Percentiles rank a stretch among this genome's conserved stretches.
Evolutionary conservation across 2,113 vertebrate genomes (phyloP).

Genomic region (Siniperca chuatsi): DNA sequence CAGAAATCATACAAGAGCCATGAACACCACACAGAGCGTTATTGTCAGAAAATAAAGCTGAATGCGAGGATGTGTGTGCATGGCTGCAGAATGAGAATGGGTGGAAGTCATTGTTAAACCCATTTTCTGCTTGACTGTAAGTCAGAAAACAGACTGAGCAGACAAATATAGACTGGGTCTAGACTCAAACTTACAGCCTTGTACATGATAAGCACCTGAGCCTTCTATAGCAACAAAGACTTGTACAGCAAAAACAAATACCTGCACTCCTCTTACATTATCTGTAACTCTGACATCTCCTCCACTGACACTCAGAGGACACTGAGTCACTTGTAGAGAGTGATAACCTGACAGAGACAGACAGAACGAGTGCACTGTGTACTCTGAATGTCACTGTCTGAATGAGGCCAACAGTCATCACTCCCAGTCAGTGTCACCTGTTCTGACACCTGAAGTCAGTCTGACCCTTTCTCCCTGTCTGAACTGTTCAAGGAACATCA

Average conservation of each 20-base stretch:
- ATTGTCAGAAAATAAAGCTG: conserved; percentile 19
- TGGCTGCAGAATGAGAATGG: conserved; percentile 32
- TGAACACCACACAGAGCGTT: conserved; percentile 7
- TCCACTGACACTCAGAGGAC: conserved; percentile 20
- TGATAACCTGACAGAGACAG: conserved; percentile 3
- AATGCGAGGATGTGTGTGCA: conserved; percentile 20
- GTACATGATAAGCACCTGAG: neutral
- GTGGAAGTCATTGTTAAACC: conserved; percentile 16
- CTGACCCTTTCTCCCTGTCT: neutral
- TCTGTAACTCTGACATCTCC: neutral
- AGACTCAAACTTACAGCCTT: neutral
- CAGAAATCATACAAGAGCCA: neutral
- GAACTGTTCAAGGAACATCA: neutral
- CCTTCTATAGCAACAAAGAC: neutral
- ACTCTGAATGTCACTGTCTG: neutral
- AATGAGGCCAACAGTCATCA: neutral
- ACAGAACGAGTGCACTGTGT: conserved; percentile 9
- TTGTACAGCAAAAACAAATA: neutral
- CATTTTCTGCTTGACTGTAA: neutral
- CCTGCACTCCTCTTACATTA: neutral
- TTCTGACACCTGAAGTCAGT: conserved; percentile 25
- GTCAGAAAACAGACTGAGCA: neutral
- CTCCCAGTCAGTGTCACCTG: neutral
- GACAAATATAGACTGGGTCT: neutral
- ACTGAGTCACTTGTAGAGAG: neutral